phyloP scores from a whole-genome alignment of 2,113 vertebrate genomes.

The Odontophorus gujanensis region DNA sequence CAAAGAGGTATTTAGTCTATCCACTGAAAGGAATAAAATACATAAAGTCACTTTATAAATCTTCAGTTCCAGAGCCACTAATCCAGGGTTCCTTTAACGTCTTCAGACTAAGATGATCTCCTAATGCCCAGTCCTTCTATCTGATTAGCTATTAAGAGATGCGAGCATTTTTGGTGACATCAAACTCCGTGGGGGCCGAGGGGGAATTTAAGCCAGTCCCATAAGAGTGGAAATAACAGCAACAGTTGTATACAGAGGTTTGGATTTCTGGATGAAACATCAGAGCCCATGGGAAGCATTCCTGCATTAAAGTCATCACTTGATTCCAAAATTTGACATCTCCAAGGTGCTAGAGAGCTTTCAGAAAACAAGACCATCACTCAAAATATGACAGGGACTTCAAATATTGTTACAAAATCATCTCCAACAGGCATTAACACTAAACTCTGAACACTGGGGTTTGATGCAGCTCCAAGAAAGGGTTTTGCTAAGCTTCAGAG shows the following conservation, averaged over 20 bases:
- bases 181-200: neutral
- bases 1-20: neutral
- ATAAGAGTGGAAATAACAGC: conserved; percentile 17
- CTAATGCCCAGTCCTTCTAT: neutral
- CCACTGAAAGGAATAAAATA: neutral
- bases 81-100: neutral
- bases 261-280: conserved; percentile 34
- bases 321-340: conserved; percentile 50
- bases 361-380: conserved; percentile 62
- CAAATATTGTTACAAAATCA: conserved; percentile 43
- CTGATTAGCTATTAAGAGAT: neutral
- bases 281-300: neutral
- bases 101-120: neutral
- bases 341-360: conserved; percentile 49
- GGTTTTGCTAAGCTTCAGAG: neutral
- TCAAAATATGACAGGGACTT: conserved; percentile 48
- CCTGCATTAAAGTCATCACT: neutral
- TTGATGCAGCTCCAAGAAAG: conserved; percentile 53
- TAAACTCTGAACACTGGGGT: neutral
- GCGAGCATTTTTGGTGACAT: neutral
- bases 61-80: neutral
- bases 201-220: neutral
- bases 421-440: conserved; percentile 33
- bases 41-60: conserved; percentile 12
- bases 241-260: conserved; percentile 34